Evolutionary conservation across 2,797 vertebrate species (phyloP).

Genomic region (Mallotus villosus): DNA sequence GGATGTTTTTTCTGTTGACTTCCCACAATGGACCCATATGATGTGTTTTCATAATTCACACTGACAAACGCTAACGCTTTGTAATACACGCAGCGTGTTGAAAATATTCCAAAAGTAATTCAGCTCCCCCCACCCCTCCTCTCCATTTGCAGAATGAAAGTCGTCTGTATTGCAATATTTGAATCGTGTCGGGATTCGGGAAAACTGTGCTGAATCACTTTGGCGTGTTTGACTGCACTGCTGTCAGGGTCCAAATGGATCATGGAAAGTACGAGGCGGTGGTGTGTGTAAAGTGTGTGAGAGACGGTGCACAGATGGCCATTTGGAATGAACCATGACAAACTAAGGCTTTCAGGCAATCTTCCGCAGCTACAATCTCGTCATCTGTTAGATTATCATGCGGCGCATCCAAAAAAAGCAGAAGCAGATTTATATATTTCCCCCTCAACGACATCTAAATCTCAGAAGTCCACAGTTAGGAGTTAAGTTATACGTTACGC

Average conservation of each 20-base stretch:
- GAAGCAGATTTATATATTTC: conserved; percentile 12
- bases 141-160: conserved; percentile 37
- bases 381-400: conserved; percentile 24
- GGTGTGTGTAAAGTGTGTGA: conserved; percentile 12
- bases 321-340: conserved; percentile 25
- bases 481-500: neutral
- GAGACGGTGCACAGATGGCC: conserved; percentile 16
- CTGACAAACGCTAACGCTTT: too few relatives aligned
- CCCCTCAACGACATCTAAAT: conserved; percentile 19
- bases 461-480: neutral
- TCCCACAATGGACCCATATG: too few relatives aligned
- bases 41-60: too few relatives aligned
- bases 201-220: conserved; percentile 31
- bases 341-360: conserved; percentile 20
- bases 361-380: conserved; percentile 25
- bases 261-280: conserved; percentile 21
- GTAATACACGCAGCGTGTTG: too few relatives aligned
- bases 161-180: conserved; percentile 30
- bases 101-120: too few relatives aligned
- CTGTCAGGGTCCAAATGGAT: conserved; percentile 42
- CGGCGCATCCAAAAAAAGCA: conserved; percentile 11
- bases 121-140: too few relatives aligned
- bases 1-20: too few relatives aligned
- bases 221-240: conserved; percentile 27
- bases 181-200: conserved; percentile 32